phyloP scores from a whole-genome alignment of 2,888 invertebrate species.

The Spodoptera exigua region DNA sequence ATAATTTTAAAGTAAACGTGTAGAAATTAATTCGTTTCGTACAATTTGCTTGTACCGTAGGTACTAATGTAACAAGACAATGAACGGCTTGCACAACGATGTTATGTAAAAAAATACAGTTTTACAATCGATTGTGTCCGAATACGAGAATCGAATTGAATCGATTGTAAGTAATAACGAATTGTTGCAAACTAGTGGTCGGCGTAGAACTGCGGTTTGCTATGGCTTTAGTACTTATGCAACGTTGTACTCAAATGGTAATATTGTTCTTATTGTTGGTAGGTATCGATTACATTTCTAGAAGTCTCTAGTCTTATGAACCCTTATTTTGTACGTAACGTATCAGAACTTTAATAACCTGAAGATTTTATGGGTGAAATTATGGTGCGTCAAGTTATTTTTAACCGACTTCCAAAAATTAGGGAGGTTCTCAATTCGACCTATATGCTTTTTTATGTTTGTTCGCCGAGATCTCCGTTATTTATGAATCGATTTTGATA shows the following conservation, averaged over 20 bases:
- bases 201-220: constrained; percentile 5
- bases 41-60: constrained; percentile 24
- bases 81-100: constrained; percentile 41
- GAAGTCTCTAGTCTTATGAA: no score
- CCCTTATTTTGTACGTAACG: no score
- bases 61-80: constrained; percentile 24
- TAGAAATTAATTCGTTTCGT: constrained; percentile 43
- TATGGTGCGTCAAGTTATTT: no score
- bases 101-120: constrained; percentile 43
- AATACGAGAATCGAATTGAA: constrained; percentile 27
- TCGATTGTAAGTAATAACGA: constrained; percentile 4
- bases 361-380: no score
- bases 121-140: constrained; percentile 29
- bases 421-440: no score
- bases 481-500: no score
- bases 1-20: constrained; percentile 25
- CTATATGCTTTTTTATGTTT: no score
- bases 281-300: not conserved
- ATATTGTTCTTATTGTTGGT: constrained; percentile 18
- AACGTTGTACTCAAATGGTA: constrained; percentile 18
- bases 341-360: no score
- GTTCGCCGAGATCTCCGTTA: no score
- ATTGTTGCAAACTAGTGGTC: constrained; percentile 19
- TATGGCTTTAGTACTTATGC: constrained; percentile 20
- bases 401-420: no score